phyloP scores from a whole-genome alignment of 2,113 vertebrate species.

The Paratilapia polleni region DNA sequence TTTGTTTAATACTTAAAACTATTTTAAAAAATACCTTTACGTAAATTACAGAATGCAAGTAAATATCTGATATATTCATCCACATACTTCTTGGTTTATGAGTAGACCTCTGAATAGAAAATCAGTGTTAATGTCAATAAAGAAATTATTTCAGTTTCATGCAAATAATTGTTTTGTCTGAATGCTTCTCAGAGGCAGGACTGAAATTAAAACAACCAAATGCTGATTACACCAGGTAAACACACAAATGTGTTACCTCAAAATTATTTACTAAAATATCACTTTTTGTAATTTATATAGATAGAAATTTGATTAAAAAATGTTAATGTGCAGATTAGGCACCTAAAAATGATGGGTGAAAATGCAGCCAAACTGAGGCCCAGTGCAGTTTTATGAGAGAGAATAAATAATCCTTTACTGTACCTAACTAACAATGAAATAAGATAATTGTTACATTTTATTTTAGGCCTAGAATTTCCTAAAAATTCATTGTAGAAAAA shows the following conservation, averaged over 20 bases:
- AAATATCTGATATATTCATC: constrained; percentile 12
- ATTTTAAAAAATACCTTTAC: background rate
- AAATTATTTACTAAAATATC: background rate
- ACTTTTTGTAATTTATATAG: background rate
- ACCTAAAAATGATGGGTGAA: constrained; percentile 19
- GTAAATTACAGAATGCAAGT: background rate
- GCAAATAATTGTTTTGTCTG: background rate
- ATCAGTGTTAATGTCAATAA: background rate
- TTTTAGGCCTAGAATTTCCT: background rate
- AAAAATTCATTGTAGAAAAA: constrained; percentile 1
- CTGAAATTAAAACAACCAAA: constrained; percentile 32
- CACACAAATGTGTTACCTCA: constrained; percentile 8
- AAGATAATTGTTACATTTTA: constrained; percentile 8
- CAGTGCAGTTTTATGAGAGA: constrained; percentile 38
- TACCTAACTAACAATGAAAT: constrained; percentile 2
- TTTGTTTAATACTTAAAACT: background rate
- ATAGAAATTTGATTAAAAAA: background rate
- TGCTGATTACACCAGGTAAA: constrained; percentile 1
- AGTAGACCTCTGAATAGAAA: background rate
- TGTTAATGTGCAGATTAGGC: background rate
- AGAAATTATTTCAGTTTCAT: constrained; percentile 18
- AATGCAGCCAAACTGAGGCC: constrained; percentile 67
- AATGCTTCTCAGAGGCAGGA: constrained; percentile 8
- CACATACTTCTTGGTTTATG: background rate
- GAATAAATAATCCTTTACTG: constrained; percentile 7